phyloP scores from a whole-genome alignment of 2,888 invertebrate species.

The Agrotis puta region DNA sequence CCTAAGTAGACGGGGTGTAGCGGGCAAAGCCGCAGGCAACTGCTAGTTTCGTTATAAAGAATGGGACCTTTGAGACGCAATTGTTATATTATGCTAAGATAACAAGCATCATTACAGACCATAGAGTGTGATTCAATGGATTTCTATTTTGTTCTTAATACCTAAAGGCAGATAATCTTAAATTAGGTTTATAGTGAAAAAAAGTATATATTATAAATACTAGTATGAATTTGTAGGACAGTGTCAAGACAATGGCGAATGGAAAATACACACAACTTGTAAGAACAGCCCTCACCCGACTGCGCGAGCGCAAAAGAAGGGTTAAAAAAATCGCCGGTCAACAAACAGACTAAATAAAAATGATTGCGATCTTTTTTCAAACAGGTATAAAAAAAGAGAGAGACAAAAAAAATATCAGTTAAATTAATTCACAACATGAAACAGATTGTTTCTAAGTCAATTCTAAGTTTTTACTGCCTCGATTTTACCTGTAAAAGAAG shows the following conservation, averaged over 20 bases:
- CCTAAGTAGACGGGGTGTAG: no score
- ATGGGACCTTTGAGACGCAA: neutral
- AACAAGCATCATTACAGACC: neutral
- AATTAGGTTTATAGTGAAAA: slow-evolving; percentile 34
- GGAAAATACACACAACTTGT: slow-evolving; percentile 65
- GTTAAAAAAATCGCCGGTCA: neutral
- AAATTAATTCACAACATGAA: neutral
- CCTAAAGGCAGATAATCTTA: neutral
- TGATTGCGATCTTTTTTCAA: slow-evolving; percentile 16
- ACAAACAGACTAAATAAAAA: neutral
- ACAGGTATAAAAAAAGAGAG: neutral
- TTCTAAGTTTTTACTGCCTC: neutral
- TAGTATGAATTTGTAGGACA: slow-evolving; percentile 64
- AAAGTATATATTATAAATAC: slow-evolving; percentile 55
- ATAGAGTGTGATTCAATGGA: neutral
- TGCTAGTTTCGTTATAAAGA: neutral
- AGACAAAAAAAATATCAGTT: neutral
- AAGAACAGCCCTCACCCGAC: slow-evolving; percentile 66
- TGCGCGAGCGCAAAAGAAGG: neutral
- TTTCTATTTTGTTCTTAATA: neutral
- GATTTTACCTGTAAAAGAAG: neutral
- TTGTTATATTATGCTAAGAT: neutral
- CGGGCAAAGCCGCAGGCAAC: no score
- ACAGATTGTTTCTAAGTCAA: neutral
- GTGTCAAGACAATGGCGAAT: slow-evolving; percentile 85